These are phyloP conservation scores for Scomber scombrus DNA, from an alignment of 2,113 vertebrate species.

Conservation along the genomic window DNA sequence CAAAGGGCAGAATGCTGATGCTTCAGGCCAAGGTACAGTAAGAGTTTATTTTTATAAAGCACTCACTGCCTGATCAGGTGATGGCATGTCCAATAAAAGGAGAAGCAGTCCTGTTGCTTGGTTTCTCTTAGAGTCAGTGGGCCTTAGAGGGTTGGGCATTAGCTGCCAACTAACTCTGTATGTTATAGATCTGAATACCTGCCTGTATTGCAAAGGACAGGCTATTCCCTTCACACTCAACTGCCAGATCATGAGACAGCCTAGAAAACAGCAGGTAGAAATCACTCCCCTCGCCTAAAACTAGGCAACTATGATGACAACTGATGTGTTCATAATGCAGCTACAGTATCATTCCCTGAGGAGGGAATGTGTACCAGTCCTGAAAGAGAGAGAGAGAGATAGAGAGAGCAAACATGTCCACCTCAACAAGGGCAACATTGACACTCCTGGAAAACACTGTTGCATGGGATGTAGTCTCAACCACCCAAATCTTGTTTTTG, in stretches of 20 bases:
- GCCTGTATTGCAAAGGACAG: background rate
- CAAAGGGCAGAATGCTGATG: constrained; percentile 89
- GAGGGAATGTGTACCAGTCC: too few relatives aligned
- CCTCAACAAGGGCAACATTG: too few relatives aligned
- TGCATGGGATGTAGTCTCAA: constrained; percentile 10
- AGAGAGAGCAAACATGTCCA: too few relatives aligned
- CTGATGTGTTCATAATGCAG: too few relatives aligned
- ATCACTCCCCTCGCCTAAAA: too few relatives aligned
- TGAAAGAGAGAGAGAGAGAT: too few relatives aligned
- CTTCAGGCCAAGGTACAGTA: constrained; percentile 94
- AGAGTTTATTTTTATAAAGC: background rate
- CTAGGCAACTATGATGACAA: too few relatives aligned
- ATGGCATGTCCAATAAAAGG: background rate
- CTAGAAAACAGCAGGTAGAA: background rate
- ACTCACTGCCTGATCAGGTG: constrained; percentile 19
- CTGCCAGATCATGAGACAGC: background rate
- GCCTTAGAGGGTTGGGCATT: too few relatives aligned
- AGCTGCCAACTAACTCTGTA: background rate
- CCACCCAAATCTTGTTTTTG: background rate
- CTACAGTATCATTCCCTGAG: too few relatives aligned
- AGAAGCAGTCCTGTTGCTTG: background rate
- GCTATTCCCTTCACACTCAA: background rate
- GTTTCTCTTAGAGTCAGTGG: background rate
- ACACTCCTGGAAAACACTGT: too few relatives aligned
- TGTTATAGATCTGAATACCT: background rate